phyloP scores from a whole-genome alignment of 2,888 invertebrate species.

The Drosophila niveifrons region DNA sequence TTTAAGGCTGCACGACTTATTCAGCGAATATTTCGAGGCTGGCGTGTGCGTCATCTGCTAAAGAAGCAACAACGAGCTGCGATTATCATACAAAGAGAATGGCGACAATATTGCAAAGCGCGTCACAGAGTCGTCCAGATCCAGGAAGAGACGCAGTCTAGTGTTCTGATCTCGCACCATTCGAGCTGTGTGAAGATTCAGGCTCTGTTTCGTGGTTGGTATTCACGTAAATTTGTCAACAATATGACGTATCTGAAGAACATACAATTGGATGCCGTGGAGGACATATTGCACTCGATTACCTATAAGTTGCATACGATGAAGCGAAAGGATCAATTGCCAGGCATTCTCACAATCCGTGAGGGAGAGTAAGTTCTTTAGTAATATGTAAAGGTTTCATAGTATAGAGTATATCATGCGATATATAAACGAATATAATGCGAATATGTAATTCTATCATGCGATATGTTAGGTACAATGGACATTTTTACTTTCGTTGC shows the following conservation, averaged over 20 bases:
- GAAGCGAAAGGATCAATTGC: constrained; percentile 64
- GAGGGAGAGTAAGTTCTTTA: constrained; percentile 64
- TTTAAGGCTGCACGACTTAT: constrained; percentile 78
- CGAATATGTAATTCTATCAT: too few species aligned
- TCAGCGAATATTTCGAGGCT: constrained; percentile 73
- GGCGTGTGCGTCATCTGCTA: constrained; percentile 15
- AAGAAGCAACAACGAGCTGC: constrained; percentile 28
- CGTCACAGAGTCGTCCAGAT: neutral
- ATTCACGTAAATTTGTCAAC: constrained; percentile 70
- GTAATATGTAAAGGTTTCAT: too few species aligned
- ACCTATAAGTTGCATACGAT: constrained; percentile 69
- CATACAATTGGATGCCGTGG: constrained; percentile 57
- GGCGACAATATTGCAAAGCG: constrained; percentile 63
- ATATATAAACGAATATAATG: too few species aligned
- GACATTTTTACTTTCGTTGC: too few species aligned
- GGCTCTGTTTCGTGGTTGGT: constrained; percentile 78
- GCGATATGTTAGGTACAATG: too few species aligned
- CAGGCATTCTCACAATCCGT: constrained; percentile 70
- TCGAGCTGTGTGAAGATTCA: constrained; percentile 71
- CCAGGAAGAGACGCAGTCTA: constrained; percentile 52
- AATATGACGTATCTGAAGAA: constrained; percentile 66
- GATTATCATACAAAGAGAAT: constrained; percentile 68
- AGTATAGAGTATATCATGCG: too few species aligned
- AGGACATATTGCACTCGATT: constrained; percentile 70
- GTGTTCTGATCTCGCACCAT: constrained; percentile 46